Evolutionary conservation across 2,888 invertebrate species (phyloP), one percentile per base, ranked within the genome.

Genomic region (Drosophila dives): DNA sequence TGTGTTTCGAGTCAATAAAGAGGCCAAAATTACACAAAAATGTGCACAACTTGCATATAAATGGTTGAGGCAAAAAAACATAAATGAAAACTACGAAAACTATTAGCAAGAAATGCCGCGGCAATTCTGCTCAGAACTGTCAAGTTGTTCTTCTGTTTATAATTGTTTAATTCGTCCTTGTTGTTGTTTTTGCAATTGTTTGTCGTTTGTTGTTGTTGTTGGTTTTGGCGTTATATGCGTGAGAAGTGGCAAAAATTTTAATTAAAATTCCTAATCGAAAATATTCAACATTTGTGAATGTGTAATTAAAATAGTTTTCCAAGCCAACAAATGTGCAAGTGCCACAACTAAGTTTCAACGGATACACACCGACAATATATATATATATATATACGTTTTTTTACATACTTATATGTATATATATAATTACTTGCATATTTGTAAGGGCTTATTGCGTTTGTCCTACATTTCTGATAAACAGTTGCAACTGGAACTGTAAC

Each of bases 261-360:
- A 90, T 89, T 91, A 89, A 91, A 91, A 90, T 89, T 91, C 89
- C 87, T 80, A 85, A 80, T 91, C 81, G 78, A 85, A 90, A 91
- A 84, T 89, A 80, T 81, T 85, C 81, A 79, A 74, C 86, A 89
- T 81, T 89, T 86, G 81, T 71, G 78, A 87, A 84, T 91, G 83
- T 69, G 81, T 90, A 91, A 90, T 90, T 91, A 91, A 91, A 90
- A 90, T 90, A 90, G 91, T 90, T 90, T 88, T 79, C 49, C 72
- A 61, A 72, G 55, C 74, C 67, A 89, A 71, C 79, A 75, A 82
- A 55, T 73, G 55, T 59, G 67, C 64, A 59, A 72, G 54, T 32
- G 45, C 58, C 26, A 51, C 55, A 63, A 36, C 17, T 29, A 45
- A 55, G 38, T 48, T 48, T 38, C 29, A 50, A 60, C 50, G 62